Evolutionary conservation across 2,888 invertebrate species (phyloP), one percentile per base, ranked within the genome.

Genomic region (Erannis defoliaria): DNA sequence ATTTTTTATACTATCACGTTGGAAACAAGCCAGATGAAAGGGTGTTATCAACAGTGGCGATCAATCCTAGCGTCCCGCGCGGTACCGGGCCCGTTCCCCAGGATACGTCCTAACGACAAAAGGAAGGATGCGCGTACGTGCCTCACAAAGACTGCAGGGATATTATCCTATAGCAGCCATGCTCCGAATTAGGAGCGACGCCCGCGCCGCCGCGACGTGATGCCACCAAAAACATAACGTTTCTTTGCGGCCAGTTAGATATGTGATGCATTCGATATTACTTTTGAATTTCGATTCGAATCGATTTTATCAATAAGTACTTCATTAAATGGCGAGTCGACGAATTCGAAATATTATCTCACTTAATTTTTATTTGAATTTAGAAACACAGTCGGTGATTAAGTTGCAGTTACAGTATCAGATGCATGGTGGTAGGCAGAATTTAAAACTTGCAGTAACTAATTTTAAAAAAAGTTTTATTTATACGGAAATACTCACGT

Each of bases 41-140:
- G 31, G 50, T 43, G 58, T 31, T 48, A 62, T 56, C 46, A 57
- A 19, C 31, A 23, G 42, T 19, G 26, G 48, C 37, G 19, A 54
- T 56, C 53, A 40, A 38, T 51, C 21, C 14, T 2, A n/a, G 31
- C 55, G 26, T 61, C 55, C 60, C 61, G 55, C 55, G 50, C 65
- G 58, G 60, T 59, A 60, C 68, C 66, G 46, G 63, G n/a, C 26
- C 31, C 18, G 38, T 51, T 21, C 53, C 60, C 55, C 62, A 56
- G 62, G 62, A 62, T 56, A 54, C 55, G 53, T 16, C 51, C 63
- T 74, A 75, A 74, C 81, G 82, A 89, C 89, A 88, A 90, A 85
- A 82, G 88, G 86, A 86, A 90, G 90, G 89, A 88, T 88, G 79
- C 72, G 73, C 70, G 87, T 85, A 92, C 92, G 92, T 93, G 92